Base-by-base conservation (phyloP, 2,797 vertebrate species). In the Falco rusticolus region DNA sequence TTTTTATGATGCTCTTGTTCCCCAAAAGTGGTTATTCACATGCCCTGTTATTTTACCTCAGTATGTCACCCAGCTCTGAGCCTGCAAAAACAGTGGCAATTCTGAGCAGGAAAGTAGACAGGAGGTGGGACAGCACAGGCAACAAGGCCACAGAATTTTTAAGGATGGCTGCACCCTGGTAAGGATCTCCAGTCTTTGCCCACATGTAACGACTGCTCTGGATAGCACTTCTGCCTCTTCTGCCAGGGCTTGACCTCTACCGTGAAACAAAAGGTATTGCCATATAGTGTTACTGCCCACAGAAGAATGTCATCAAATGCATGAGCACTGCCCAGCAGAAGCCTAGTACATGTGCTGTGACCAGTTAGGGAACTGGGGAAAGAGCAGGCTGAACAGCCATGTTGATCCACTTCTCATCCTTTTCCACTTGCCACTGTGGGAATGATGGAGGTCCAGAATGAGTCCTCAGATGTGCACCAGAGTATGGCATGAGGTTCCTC, bases 231-330 rank as follows among this genome's bases (percentile, higher is more conserved):
- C 57, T 69, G 56, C 56, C 60, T 72, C 33, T 80, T 29, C 41
- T 83, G 47, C 37, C 11, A 7, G 7, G 29, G 17, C 12, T 81
- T 19, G 6, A 47, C 7, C 18, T 4, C 21, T 43, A 33, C 15
- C 57, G 13, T 43, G 45, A 80, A 86, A 57, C 13, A 48, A 13
- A 63, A 82, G 19, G 4, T 56, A 47, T 45, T 33, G 43, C 37
- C 25, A n/a, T 18, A 11, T 0, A n/a, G 15, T 5, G 7, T 34
- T 60, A 39, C 0, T 60, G 24, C 7, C 78, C 18, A 8, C 16
- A 68, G 45, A 53, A 92, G 87, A 82, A 54, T 7, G 24, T 9
- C 33, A 22, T 25, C 48, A 71, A 59, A 81, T 37, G 24, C 7
- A 59, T 14, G 34, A 51, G 45, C 12, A 8, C 4, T 50, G 15